phyloP scores from a whole-genome alignment of 2,797 vertebrate species.

The Pygocentrus nattereri region DNA sequence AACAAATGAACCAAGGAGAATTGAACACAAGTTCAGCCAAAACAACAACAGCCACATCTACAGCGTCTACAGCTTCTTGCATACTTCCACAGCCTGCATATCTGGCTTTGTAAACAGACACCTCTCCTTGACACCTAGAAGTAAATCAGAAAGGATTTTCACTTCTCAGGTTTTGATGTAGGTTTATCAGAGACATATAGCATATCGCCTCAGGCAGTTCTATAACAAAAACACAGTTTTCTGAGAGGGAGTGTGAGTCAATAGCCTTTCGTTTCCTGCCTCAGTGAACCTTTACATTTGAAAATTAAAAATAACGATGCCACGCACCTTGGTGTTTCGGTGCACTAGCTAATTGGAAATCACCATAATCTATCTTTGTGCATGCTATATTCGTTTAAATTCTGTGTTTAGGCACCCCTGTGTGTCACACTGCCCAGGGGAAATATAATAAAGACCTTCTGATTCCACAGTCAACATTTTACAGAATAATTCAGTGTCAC shows the following conservation, averaged over 20 bases:
- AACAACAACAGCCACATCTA: background rate
- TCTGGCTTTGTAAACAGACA: background rate
- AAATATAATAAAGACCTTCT: background rate
- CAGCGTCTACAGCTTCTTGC: background rate
- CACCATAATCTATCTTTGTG: background rate
- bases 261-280: slow-evolving; percentile 24
- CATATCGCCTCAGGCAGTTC: background rate
- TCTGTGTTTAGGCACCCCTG: background rate
- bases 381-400: background rate
- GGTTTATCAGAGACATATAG: slow-evolving; percentile 17
- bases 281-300: slow-evolving; percentile 28
- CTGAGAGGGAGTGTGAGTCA: background rate
- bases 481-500: background rate
- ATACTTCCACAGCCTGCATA: background rate
- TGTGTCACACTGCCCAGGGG: background rate
- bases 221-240: background rate
- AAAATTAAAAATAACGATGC: slow-evolving; percentile 29
- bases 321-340: slow-evolving; percentile 4
- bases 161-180: background rate
- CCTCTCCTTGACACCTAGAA: background rate
- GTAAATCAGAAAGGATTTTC: slow-evolving; percentile 19
- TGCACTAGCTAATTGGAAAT: slow-evolving; percentile 2
- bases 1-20: background rate
- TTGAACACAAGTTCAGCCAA: background rate
- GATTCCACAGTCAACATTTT: background rate